These are phyloP conservation scores for Procavia capensis DNA, from an alignment of 2,113 vertebrate genomes.

Conservation along the genomic window DNA sequence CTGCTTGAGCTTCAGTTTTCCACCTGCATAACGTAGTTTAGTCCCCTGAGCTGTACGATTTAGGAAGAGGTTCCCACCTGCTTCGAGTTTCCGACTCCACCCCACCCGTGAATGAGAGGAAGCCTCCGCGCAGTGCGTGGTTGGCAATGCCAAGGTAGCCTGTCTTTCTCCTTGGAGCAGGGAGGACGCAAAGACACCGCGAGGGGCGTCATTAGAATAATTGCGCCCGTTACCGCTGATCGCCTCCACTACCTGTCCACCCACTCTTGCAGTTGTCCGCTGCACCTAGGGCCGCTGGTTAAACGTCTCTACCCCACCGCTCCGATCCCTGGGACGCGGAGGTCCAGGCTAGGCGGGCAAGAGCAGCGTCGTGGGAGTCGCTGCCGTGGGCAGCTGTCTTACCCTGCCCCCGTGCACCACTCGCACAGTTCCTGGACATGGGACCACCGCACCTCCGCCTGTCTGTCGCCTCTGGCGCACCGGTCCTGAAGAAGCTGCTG, in stretches of 20 bases:
- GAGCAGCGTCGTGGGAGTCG: background rate
- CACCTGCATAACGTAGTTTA: background rate
- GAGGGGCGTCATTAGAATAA: background rate
- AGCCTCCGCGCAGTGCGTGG: background rate
- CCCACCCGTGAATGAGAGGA: background rate
- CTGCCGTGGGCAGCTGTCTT: background rate
- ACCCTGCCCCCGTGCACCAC: background rate
- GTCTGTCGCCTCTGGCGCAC: background rate
- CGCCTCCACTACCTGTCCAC: fast-evolving
- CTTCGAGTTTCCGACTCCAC: background rate
- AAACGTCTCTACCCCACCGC: background rate
- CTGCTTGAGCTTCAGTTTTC: background rate
- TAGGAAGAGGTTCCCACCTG: background rate
- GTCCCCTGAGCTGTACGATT: background rate
- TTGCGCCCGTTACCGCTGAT: background rate
- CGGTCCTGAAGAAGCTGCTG: slow-evolving; percentile 14
- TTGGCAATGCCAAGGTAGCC: background rate
- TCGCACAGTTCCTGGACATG: slow-evolving; percentile 44
- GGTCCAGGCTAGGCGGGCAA: background rate
- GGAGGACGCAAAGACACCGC: background rate
- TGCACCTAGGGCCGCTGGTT: background rate
- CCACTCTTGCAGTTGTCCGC: background rate
- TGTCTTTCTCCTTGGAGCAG: background rate
- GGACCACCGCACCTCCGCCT: background rate
- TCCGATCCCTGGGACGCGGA: background rate